Conservation (phyloP, 2,113 vertebrate genomes). For the Lycocorax pyrrhopterus region DNA sequence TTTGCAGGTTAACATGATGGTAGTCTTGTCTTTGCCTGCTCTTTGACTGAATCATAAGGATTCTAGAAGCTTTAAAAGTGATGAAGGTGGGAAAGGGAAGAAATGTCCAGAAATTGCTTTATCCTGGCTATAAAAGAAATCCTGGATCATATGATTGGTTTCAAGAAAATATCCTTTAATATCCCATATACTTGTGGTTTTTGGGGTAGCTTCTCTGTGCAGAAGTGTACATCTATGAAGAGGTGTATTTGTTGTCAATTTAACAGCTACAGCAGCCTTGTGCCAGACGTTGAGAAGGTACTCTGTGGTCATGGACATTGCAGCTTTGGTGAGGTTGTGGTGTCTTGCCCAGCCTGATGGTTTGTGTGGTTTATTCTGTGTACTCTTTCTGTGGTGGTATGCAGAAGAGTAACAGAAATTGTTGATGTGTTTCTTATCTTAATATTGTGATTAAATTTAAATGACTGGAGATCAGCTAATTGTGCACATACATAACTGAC, state of each 20-base stretch:
- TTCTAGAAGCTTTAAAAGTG: background rate
- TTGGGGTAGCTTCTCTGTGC: background rate
- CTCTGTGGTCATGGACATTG: background rate
- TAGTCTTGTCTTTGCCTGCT: background rate
- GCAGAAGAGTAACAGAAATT: background rate
- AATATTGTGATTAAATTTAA: slow-evolving; percentile 15
- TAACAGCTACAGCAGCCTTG: background rate
- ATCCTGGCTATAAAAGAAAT: background rate
- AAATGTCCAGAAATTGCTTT: background rate
- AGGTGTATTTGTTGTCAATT: background rate
- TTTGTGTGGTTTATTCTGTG: background rate
- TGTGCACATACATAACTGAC: background rate
- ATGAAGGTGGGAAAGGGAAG: background rate
- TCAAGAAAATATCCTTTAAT: background rate
- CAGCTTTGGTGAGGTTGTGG: background rate
- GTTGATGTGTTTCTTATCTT: slow-evolving; percentile 11
- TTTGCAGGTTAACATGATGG: background rate
- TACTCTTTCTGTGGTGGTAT: background rate
- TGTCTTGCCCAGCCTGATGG: background rate
- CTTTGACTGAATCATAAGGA: background rate
- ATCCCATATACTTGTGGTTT: background rate
- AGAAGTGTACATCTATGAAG: background rate
- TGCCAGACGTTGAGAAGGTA: background rate
- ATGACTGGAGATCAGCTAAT: slow-evolving; percentile 2
- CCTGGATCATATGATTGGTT: background rate